These are phyloP conservation scores for Tuberolachnus salignus DNA, from an alignment of 2,888 invertebrate species.

Conservation along the genomic window DNA sequence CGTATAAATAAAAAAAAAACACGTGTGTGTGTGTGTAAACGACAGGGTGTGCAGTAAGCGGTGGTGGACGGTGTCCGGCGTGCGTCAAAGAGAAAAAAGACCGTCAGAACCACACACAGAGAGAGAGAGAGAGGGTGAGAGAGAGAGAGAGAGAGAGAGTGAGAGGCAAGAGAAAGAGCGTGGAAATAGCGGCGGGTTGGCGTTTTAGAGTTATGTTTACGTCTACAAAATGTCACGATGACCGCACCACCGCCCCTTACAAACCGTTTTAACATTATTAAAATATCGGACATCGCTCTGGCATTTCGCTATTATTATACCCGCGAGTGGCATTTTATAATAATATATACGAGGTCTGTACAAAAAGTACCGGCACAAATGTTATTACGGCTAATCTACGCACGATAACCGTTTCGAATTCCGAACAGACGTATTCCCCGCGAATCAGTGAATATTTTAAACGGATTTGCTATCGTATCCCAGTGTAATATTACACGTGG, in stretches of 20 bases:
- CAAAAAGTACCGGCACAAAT: too few relatives aligned
- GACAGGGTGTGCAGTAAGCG: background rate
- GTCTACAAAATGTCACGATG: constrained; percentile 49
- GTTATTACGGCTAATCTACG: too few relatives aligned
- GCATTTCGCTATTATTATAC: constrained; percentile 47
- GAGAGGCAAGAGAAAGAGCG: background rate
- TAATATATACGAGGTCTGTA: too few relatives aligned
- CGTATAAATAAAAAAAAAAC: too few relatives aligned
- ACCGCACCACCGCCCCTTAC: background rate
- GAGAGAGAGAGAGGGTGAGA: background rate
- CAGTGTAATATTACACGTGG: too few relatives aligned
- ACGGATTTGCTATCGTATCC: too few relatives aligned
- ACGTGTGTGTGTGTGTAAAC: background rate
- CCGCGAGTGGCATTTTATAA: too few relatives aligned
- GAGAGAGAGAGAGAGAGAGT: background rate
- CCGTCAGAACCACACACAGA: background rate
- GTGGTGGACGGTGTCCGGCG: background rate
- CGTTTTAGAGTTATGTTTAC: constrained; percentile 41
- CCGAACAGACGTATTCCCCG: too few relatives aligned
- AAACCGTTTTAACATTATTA: constrained; percentile 46
- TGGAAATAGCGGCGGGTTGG: background rate
- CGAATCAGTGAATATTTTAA: constrained; percentile 4
- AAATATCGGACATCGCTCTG: constrained; percentile 15
- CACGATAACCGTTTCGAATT: too few relatives aligned
- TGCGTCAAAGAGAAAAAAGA: background rate